Evolutionary conservation across 2,888 invertebrate genomes (phyloP), one percentile per base, ranked within the genome.

Genomic region (Chloroclysta siterata): DNA sequence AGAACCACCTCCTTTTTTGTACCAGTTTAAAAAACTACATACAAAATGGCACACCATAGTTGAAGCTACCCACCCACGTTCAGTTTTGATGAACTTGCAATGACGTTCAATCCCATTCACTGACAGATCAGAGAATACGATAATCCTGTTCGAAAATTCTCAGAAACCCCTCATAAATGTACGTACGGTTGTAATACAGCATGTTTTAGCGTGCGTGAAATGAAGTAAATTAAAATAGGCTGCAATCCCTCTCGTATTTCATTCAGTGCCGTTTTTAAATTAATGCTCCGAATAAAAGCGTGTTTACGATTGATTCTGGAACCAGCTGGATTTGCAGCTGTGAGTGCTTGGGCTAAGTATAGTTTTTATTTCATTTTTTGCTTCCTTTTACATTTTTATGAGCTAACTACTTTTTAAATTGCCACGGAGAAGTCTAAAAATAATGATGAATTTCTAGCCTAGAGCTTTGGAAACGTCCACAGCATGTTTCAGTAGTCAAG

Each of bases 311-410:
- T 62, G 56, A 65, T 60, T 65, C 63, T 56, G 56, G 52, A 46
- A 63, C 59, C 66, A 69, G 60, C 59, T 63, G 66, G 56, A 59
- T 61, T 56, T 33, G 63, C 68, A 70, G 63, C 70, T 68, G 62
- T 54, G 52, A 53, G 15, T 22, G 44, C 42, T 53, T 56, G 15
- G 46, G 61, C 54, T 62, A 66, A 59, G 63, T 55, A 58, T 60
- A 63, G 46, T 47, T 55, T 54, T 53, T 56, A 36, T 29, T 51
- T 51, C 14, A 8, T 15, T 15, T 53, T 57, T 56, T 39, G 36
- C 54, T 50, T 57, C 57, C 46, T 36, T 61, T 51, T 51, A 42
- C 55, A 61, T 52, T 57, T n/a, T 41, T 14, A 46, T 46, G 14
- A 46, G 29, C 41, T 42, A 14, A 22, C 29, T 55, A 39, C 17